Evolutionary conservation across 2,797 vertebrate species (phyloP), one percentile per base, ranked within the genome.

Genomic region (Coregonus ussuriensis): DNA sequence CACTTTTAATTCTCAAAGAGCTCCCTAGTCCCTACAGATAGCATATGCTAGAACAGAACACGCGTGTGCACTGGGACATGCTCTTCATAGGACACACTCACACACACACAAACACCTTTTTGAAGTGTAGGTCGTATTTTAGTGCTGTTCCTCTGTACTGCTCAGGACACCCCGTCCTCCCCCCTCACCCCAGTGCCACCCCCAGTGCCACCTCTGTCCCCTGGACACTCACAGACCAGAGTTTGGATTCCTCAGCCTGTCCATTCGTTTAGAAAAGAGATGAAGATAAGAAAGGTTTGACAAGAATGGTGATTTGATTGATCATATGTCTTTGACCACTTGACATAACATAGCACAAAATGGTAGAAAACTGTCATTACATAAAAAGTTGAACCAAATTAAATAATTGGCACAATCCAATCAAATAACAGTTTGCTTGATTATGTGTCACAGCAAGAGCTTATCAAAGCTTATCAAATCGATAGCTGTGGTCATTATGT

Each of bases 61-160:
- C 53, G 15, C 15, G 11, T 35, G 31, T 16, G 53, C 53, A 66
- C 63, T 66, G 63, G 63, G 14, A 33, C 6, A 7, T 4, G 29
- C 56, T 62, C 16, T 62, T 62, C 16, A 41, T 9, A 41, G 56
- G 29, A 74, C 72, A 74, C 52, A 63, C 72, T 21, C 56, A 74
- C 53, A 73, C 71, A 72, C 25, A 56, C 25, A 72, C 25, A 72
- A 37, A 59, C 53, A 63, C 9, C 6, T 56, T 56, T 56, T 9
- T 33, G 6, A 72, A 21, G 9, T 6, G 13, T 25, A 72, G 71
- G 54, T 29, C 21, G 31, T 56, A 16, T n/a, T 56, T 56, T 18
- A 56, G 54, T 16, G n/a, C 62, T 63, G 54, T 18, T 56, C 14
- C 54, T 41, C 37, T 41, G 37, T 41, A n/a, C 15, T 54, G 16